A percentile compares a stretch with the other conserved stretches of the same genome.
Evolutionary conservation across 92 coral and sea anemone genomes (phyloP).

Genomic region (Epizoanthus fatuus): DNA sequence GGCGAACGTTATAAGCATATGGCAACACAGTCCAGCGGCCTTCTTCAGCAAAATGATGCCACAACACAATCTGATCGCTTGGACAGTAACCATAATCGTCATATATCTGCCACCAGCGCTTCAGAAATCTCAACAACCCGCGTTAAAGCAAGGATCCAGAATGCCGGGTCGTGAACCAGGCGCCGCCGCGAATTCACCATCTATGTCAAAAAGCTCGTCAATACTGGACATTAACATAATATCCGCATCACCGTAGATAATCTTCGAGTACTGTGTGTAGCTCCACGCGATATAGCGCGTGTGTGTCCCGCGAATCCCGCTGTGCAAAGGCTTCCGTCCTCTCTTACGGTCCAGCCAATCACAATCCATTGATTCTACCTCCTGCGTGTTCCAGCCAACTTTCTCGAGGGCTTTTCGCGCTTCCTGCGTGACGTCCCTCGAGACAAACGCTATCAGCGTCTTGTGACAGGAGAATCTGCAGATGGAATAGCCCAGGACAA

Average conservation of each 20-base stretch:
- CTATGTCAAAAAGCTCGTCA: constrained; percentile 80
- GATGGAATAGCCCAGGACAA: constrained; percentile 74
- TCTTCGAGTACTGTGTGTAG: constrained; percentile 18
- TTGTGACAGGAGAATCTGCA: constrained; percentile 70
- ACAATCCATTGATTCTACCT: constrained; percentile 83
- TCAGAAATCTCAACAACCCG: no score
- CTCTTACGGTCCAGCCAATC: constrained; percentile 77
- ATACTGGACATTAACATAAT: constrained; percentile 68
- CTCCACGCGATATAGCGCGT: constrained; percentile 91
- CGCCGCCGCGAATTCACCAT: no score
- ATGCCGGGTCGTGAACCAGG: no score
- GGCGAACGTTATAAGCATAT: no score
- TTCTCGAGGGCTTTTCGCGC: constrained; percentile 49
- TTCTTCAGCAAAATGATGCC: not conserved
- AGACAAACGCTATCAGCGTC: constrained; percentile 63
- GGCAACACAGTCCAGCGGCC: no score
- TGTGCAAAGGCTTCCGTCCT: constrained; percentile 39
- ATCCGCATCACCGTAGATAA: constrained; percentile 79
- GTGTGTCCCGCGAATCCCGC: constrained; percentile 83
- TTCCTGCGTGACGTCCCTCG: constrained; percentile 49
- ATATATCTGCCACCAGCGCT: no score
- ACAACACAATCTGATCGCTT: constrained; percentile 8
- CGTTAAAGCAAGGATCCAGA: no score
- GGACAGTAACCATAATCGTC: no score
- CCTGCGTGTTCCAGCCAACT: constrained; percentile 74